phyloP scores from a whole-genome alignment of 2,888 invertebrate genomes.

The Uloborus plumipes region DNA sequence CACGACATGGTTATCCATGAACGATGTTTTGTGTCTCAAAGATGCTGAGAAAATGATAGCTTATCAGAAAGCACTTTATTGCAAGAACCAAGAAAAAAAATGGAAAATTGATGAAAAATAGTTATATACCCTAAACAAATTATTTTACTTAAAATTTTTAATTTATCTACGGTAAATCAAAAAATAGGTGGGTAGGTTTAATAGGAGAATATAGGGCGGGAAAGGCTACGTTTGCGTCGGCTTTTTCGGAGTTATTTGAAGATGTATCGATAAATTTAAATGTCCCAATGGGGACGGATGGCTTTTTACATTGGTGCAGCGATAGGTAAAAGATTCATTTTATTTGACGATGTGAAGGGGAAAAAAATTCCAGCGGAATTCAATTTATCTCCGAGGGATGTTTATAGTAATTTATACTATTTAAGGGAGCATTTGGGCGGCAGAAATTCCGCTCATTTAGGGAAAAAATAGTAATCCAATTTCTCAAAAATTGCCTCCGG shows the following conservation, averaged over 20 bases:
- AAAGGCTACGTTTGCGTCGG: background rate
- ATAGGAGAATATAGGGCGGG: too few species aligned
- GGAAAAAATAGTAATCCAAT: slow-evolving; percentile 5
- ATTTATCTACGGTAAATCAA: too few species aligned
- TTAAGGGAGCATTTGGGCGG: slow-evolving; percentile 12
- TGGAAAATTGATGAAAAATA: background rate
- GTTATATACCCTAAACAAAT: too few species aligned
- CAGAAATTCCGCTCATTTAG: background rate
- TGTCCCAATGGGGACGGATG: background rate
- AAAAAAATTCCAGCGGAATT: background rate
- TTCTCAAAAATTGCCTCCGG: background rate
- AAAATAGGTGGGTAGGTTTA: too few species aligned
- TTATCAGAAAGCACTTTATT: slow-evolving; percentile 43
- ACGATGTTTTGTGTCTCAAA: slow-evolving; percentile 56
- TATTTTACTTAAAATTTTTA: too few species aligned
- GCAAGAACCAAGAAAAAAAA: slow-evolving; percentile 9
- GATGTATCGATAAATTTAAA: slow-evolving; percentile 1
- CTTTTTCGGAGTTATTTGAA: background rate
- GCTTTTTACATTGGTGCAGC: slow-evolving; percentile 2
- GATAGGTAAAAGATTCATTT: slow-evolving; percentile 1
- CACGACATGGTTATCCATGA: slow-evolving; percentile 46
- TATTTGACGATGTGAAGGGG: slow-evolving; percentile 13
- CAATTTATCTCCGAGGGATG: background rate
- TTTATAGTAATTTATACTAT: slow-evolving; percentile 5
- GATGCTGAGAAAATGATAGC: slow-evolving; percentile 49